These are phyloP conservation scores for Agrypnia vestita DNA, from an alignment of 1,140 invertebrate species.

Conservation along the genomic window DNA sequence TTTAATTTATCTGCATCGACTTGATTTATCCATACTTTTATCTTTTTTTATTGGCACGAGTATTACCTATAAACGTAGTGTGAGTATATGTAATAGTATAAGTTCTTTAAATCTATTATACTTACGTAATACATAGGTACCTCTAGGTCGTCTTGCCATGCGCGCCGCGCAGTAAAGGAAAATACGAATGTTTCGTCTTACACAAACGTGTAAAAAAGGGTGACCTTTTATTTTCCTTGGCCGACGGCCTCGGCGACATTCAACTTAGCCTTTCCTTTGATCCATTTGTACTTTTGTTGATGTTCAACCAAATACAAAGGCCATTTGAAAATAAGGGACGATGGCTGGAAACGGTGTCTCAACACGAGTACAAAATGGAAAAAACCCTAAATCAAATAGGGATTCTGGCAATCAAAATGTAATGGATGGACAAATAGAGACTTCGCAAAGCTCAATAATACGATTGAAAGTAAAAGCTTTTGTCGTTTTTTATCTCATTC, in stretches of 20 bases:
- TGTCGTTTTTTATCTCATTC: not conserved
- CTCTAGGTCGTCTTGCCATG: too few species aligned
- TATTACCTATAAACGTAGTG: too few species aligned
- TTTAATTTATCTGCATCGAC: too few species aligned
- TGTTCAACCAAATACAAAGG: slow-evolving; percentile 43
- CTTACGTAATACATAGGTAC: too few species aligned
- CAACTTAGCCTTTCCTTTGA: slow-evolving; percentile 49
- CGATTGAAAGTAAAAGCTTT: slow-evolving; percentile 36
- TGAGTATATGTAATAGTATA: too few species aligned
- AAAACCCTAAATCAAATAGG: slow-evolving; percentile 31
- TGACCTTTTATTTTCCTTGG: slow-evolving; percentile 59
- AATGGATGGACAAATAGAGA: slow-evolving; percentile 42
- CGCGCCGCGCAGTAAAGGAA: too few species aligned
- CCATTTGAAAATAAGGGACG: slow-evolving; percentile 8
- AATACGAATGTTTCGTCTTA: not conserved
- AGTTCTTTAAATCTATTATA: too few species aligned
- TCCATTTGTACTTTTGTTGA: slow-evolving; percentile 51
- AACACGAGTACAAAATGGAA: slow-evolving; percentile 28
- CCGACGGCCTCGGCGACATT: slow-evolving; percentile 48
- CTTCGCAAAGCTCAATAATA: slow-evolving; percentile 28
- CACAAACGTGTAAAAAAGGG: slow-evolving; percentile 42
- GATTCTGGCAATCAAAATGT: slow-evolving; percentile 39
- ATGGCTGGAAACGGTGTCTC: slow-evolving; percentile 44
- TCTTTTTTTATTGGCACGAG: too few species aligned
- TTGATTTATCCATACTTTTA: too few species aligned